Base-by-base conservation (phyloP, 2,888 invertebrate species). In the Psococerastis gibbosa region DNA sequence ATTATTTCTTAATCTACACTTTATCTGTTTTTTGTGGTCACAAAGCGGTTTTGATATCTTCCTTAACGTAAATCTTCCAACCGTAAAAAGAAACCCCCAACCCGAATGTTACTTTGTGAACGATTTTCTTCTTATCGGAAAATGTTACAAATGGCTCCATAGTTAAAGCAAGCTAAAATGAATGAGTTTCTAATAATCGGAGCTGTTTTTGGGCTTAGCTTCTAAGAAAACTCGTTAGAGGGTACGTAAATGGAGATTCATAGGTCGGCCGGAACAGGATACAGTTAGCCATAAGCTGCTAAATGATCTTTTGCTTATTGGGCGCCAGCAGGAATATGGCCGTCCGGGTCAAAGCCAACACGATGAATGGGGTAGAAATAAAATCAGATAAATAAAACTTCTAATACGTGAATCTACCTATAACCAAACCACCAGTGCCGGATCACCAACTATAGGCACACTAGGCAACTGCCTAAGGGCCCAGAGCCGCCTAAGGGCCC, bases 1-100 rank as follows among this genome's bases (percentile, higher is more conserved):
- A 20, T 38, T 38, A 38, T 38, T 38, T 38, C 38, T 38, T 38
- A 38, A 38, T 38, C 38, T 38, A 38, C 38, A 38, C 38, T 38
- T 38, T 38, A 38, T 38, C 38, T 38, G 22, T 20, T 38, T 38
- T 38, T 38, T 38, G 38, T 38, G 38, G 38, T 22, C 38, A 13
- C 22, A 38, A 20, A 38, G 22, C 38, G 22, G 20, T 38, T 38
- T 38, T 38, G 38, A 38, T 38, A 38, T 38, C 38, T 38, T 38
- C 22, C 38, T 38, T 33, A 33, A 9, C 20, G 9, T 6, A 6
- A 38, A 17, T 11, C 11, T 11, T 11, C 20, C 13, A 20, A 38
- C 15, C 20, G n/a, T 38, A 38, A 38, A 38, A 18, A 20, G 38
- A 38, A 18, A 18, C 20, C 20, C 11, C 20, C 22, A 6, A 27